These are phyloP conservation scores for Drosophila setosimentum DNA, from an alignment of 2,888 invertebrate species.

Conservation along the genomic window DNA sequence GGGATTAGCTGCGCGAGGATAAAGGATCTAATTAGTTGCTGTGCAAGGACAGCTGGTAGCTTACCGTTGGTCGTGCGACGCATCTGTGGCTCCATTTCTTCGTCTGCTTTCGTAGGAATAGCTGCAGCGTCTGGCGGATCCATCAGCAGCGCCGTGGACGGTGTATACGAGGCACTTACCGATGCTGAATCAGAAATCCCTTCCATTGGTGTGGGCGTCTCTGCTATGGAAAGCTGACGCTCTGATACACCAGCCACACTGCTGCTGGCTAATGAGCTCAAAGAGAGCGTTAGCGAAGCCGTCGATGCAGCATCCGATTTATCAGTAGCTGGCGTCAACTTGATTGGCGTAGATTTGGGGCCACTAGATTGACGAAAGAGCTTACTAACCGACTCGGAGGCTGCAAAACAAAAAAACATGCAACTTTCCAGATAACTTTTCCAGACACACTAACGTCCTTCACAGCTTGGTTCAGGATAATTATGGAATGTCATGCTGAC, in stretches of 20 bases:
- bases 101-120: conserved; percentile 27
- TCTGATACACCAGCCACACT: conserved; percentile 67
- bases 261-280: conserved; percentile 83
- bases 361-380: conserved; percentile 83
- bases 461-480: conserved; percentile 44
- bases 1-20: conserved; percentile 72
- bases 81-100: conserved; percentile 49
- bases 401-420: conserved; percentile 56
- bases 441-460: conserved; percentile 67
- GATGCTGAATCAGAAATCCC: conserved; percentile 64
- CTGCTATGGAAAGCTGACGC: conserved; percentile 60
- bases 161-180: conserved; percentile 76
- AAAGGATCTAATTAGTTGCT: conserved; percentile 59
- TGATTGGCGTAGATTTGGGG: conserved; percentile 65
- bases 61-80: conserved; percentile 71
- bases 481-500: conserved; percentile 37
- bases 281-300: conserved; percentile 80
- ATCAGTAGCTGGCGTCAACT: conserved; percentile 54
- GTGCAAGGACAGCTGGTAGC: conserved; percentile 21
- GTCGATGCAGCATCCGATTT: conserved; percentile 74
- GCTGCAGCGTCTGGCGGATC: conserved; percentile 55
- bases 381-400: conserved; percentile 84
- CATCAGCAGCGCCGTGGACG: conserved; percentile 80
- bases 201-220: conserved; percentile 70
- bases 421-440: conserved; percentile 62